phyloP scores from a whole-genome alignment of 2,797 vertebrate species.

The Malurus splendens region DNA sequence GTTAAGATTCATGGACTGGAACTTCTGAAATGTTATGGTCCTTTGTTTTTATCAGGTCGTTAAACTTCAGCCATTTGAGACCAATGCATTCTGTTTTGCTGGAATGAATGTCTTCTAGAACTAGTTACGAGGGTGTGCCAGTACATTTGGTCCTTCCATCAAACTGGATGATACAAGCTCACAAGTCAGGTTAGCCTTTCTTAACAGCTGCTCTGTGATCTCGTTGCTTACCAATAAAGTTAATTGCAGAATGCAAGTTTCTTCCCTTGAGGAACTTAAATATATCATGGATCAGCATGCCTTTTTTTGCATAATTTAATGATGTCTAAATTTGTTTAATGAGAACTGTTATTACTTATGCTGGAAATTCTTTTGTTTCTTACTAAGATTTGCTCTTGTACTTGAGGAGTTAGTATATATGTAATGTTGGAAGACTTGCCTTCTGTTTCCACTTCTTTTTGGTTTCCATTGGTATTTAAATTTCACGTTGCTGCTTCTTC shows the following conservation, averaged over 20 bases:
- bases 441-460: neutral
- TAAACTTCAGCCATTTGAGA: neutral
- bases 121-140: neutral
- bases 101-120: neutral
- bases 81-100: neutral
- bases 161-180: neutral
- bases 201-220: neutral
- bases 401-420: neutral
- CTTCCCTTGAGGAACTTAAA: neutral
- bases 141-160: neutral
- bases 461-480: neutral
- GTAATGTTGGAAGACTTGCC: neutral
- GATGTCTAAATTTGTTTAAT: neutral
- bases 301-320: neutral
- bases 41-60: neutral
- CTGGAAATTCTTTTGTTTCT: neutral
- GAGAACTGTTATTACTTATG: neutral
- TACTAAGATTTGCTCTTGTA: neutral
- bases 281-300: neutral
- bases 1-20: neutral
- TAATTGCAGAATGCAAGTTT: neutral
- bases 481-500: neutral
- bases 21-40: fast-evolving
- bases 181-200: neutral
- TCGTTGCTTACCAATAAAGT: neutral